Conservation (phyloP, 2,888 invertebrate species). For the Leucoma salicis region DNA sequence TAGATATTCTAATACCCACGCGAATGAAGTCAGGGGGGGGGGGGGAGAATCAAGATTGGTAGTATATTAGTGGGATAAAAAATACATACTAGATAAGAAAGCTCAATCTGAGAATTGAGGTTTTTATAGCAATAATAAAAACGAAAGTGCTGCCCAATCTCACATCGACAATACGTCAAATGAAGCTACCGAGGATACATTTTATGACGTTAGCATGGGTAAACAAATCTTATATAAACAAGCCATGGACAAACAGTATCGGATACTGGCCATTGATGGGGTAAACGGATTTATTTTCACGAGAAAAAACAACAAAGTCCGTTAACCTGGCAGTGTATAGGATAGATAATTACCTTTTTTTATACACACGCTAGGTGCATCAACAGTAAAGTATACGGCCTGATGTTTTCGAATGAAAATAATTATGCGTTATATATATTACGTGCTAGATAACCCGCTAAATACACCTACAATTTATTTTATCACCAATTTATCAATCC, state of each 20-base stretch:
- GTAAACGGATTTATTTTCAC: slow-evolving; percentile 25
- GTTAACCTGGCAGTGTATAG: slow-evolving; percentile 1
- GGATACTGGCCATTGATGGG: slow-evolving; percentile 16
- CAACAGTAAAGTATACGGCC: too few species aligned
- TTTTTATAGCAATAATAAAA: slow-evolving; percentile 29
- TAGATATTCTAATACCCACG: too few species aligned
- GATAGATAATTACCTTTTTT: too few species aligned
- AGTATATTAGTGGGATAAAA: too few species aligned
- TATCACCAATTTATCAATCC: too few species aligned
- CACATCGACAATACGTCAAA: slow-evolving; percentile 14
- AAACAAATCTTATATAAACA: slow-evolving; percentile 29
- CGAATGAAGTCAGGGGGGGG: too few species aligned
- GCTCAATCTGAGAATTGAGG: slow-evolving; percentile 3
- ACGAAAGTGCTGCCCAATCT: slow-evolving; percentile 17
- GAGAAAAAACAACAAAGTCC: slow-evolving; percentile 8
- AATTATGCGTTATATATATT: too few species aligned
- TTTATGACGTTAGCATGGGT: slow-evolving; percentile 32
- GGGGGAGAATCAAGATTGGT: too few species aligned
- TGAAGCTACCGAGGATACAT: slow-evolving; percentile 25
- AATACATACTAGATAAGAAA: neutral
- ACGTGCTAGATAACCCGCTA: too few species aligned
- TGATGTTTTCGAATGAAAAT: too few species aligned
- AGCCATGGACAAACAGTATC: neutral
- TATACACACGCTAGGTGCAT: too few species aligned
- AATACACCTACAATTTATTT: too few species aligned